Conservation (phyloP, 2,797 vertebrate genomes). For the Hipposideros larvatus region DNA sequence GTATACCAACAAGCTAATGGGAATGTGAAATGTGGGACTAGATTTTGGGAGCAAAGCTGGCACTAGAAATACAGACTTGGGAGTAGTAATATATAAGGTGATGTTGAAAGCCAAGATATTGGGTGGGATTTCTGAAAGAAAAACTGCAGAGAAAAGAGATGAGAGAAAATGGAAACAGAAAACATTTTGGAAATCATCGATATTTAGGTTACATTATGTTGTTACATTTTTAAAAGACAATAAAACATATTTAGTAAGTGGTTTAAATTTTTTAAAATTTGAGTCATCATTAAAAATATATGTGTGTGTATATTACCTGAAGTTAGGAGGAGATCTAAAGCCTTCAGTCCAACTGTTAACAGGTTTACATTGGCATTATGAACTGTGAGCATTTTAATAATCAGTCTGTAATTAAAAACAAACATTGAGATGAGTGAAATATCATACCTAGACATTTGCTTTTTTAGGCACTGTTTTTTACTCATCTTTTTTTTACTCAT, state of each 20-base stretch:
- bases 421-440: conserved; percentile 26
- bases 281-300: conserved; percentile 38
- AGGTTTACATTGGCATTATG: conserved; percentile 90
- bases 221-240: not conserved
- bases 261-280: not conserved
- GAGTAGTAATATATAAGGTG: not conserved
- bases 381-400: conserved; percentile 92
- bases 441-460: not conserved
- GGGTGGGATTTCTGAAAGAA: not conserved
- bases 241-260: not conserved
- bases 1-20: not conserved
- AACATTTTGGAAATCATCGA: not conserved
- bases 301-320: conserved; percentile 90
- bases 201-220: not conserved
- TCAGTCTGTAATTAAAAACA: conserved; percentile 89
- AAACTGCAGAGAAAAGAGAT: not conserved
- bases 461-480: not conserved
- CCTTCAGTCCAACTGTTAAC: conserved; percentile 91
- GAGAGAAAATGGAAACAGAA: conserved; percentile 3
- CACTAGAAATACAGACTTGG: not conserved
- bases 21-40: not conserved
- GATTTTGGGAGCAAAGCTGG: not conserved
- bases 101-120: not conserved
- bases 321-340: conserved; percentile 93
- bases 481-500: not conserved